phyloP scores from a whole-genome alignment of 2,888 invertebrate genomes.

The Acleris sparsana region DNA sequence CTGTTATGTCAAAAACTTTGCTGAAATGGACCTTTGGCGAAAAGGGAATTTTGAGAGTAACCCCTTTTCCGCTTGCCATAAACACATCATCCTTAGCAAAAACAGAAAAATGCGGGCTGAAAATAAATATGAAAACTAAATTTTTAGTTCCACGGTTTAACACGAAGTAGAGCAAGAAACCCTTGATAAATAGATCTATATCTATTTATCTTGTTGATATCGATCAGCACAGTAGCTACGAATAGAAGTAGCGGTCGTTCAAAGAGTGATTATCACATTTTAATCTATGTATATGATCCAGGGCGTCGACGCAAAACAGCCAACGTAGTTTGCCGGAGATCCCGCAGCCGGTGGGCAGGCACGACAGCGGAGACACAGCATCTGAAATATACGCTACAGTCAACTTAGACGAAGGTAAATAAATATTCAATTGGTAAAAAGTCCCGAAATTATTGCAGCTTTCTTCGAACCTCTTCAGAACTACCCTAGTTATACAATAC shows the following conservation, averaged over 20 bases:
- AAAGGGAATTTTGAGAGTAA: too few relatives aligned
- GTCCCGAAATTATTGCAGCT: background rate
- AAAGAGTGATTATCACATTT: background rate
- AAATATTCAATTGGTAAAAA: background rate
- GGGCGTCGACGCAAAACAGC: conserved; percentile 80
- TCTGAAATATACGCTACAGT: conserved; percentile 95
- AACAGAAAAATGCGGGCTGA: background rate
- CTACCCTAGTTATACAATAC: too few relatives aligned
- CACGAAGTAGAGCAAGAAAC: too few relatives aligned
- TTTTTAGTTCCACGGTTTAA: too few relatives aligned
- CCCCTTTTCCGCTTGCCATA: too few relatives aligned
- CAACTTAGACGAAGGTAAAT: conserved; percentile 78
- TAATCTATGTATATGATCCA: conserved; percentile 42
- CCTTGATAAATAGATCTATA: too few relatives aligned
- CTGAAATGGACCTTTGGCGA: too few relatives aligned
- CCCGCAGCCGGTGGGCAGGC: conserved; percentile 86
- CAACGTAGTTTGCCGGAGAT: conserved; percentile 94
- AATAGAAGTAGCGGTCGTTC: background rate
- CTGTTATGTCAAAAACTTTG: too few relatives aligned
- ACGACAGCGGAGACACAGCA: conserved; percentile 88
- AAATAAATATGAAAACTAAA: too few relatives aligned
- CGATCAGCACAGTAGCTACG: too few relatives aligned
- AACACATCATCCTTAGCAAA: background rate
- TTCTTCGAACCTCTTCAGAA: too few relatives aligned
- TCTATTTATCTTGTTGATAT: too few relatives aligned